Conservation (phyloP, 2,888 invertebrate genomes). For the Alloplasta piceator region DNA sequence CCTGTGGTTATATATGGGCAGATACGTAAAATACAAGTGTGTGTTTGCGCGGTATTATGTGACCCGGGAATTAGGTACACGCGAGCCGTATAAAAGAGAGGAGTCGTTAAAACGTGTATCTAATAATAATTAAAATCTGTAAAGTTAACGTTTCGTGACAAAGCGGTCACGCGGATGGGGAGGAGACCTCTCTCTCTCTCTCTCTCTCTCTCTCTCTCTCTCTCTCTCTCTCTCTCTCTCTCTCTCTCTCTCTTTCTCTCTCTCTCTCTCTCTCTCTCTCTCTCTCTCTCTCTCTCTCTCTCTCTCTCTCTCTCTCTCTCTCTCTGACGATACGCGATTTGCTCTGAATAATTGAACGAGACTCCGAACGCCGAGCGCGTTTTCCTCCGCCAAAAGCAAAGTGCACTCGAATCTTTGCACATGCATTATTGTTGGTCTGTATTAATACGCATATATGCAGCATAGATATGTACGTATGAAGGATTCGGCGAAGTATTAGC, state of each 20-base stretch:
- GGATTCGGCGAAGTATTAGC: no score
- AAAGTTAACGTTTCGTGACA: conserved; percentile 70
- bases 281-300: no score
- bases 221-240: no score
- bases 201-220: no score
- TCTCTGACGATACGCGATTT: conserved; percentile 54
- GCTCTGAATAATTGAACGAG: conserved; percentile 67
- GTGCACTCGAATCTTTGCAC: conserved; percentile 28
- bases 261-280: no score
- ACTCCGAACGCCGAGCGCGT: conserved; percentile 59
- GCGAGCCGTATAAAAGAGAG: conserved; percentile 71
- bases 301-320: no score
- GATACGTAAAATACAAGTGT: neutral
- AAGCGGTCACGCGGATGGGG: conserved; percentile 60
- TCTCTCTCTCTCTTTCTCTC: no score
- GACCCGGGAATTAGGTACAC: conserved; percentile 69
- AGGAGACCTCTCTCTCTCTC: neutral
- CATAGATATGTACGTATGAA: conserved; percentile 8
- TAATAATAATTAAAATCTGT: conserved; percentile 73
- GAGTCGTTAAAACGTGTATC: conserved; percentile 69
- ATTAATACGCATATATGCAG: conserved; percentile 14
- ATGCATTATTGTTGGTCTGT: neutral
- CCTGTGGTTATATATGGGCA: neutral
- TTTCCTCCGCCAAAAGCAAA: conserved; percentile 28
- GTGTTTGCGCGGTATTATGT: conserved; percentile 56